phyloP scores from a whole-genome alignment of 2,888 invertebrate genomes.

The Exephanes ischioxanthus region DNA sequence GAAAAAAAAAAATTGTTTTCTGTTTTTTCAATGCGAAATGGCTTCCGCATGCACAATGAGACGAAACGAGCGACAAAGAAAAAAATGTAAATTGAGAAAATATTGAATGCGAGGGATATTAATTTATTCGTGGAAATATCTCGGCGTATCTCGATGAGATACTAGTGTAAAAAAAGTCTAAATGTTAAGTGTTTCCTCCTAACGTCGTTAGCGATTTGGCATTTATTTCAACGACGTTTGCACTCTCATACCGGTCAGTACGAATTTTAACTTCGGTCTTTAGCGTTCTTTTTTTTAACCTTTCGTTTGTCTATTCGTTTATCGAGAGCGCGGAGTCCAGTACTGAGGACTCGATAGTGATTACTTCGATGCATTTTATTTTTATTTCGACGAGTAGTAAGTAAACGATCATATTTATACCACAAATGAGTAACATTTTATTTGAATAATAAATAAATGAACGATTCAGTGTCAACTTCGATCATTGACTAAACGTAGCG shows the following conservation, averaged over 20 bases:
- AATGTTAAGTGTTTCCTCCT: constrained; percentile 55
- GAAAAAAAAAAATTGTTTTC: constrained; percentile 15
- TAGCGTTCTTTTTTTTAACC: constrained; percentile 4
- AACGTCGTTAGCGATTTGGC: constrained; percentile 46
- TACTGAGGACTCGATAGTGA: constrained; percentile 13
- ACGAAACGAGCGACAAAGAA: constrained; percentile 29
- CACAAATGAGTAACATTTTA: constrained; percentile 21
- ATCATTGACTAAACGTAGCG: not conserved
- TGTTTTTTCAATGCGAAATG: constrained; percentile 27
- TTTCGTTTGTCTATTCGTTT: not conserved
- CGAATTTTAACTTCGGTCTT: constrained; percentile 3
- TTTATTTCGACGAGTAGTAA: constrained; percentile 35
- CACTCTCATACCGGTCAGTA: not conserved
- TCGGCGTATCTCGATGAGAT: constrained; percentile 45
- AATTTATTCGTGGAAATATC: constrained; percentile 52
- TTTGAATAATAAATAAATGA: constrained; percentile 34
- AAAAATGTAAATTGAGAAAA: constrained; percentile 14
- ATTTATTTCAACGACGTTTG: constrained; percentile 25
- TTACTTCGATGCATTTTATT: constrained; percentile 30
- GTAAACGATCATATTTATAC: constrained; percentile 41
- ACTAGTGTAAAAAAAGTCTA: constrained; percentile 40
- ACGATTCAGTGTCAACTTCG: not conserved
- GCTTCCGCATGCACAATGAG: constrained; percentile 41
- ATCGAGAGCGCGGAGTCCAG: not conserved
- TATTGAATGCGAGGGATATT: constrained; percentile 42